Percentiles rank a stretch among this genome's conserved stretches.
phyloP scores from a whole-genome alignment of 2,113 vertebrate species.

The Centropus unirufus region DNA sequence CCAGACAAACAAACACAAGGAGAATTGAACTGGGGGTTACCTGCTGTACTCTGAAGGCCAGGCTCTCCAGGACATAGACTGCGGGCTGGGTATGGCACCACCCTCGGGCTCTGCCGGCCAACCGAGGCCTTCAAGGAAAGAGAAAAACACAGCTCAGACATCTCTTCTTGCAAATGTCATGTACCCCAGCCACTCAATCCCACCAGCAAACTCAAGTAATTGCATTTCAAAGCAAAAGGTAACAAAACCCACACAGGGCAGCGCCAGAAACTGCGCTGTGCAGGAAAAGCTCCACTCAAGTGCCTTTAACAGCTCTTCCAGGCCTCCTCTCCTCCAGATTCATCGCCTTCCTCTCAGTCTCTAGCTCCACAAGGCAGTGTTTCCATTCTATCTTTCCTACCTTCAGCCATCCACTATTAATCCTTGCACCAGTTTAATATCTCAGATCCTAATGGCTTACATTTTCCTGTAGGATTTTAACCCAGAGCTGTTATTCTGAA shows the following conservation, averaged over 20 bases:
- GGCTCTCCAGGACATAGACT: slow-evolving; percentile 73
- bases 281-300: background rate
- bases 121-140: slow-evolving; percentile 70
- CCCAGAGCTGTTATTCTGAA: background rate
- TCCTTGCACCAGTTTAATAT: background rate
- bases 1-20: background rate
- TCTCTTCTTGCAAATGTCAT: background rate
- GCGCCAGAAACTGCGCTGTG: background rate
- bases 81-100: slow-evolving; percentile 65
- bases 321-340: background rate
- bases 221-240: background rate
- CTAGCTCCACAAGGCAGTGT: background rate
- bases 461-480: background rate
- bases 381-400: background rate
- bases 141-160: background rate
- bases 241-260: background rate
- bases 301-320: background rate
- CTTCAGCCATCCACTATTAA: background rate
- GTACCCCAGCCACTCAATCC: background rate
- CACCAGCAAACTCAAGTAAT: background rate
- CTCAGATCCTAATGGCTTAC: background rate
- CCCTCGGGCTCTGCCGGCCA: slow-evolving; percentile 74
- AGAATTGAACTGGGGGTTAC: slow-evolving; percentile 38
- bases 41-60: slow-evolving; percentile 73
- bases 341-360: background rate